Conservation (phyloP, 2,113 vertebrate species). For the Xiphias gladius region DNA sequence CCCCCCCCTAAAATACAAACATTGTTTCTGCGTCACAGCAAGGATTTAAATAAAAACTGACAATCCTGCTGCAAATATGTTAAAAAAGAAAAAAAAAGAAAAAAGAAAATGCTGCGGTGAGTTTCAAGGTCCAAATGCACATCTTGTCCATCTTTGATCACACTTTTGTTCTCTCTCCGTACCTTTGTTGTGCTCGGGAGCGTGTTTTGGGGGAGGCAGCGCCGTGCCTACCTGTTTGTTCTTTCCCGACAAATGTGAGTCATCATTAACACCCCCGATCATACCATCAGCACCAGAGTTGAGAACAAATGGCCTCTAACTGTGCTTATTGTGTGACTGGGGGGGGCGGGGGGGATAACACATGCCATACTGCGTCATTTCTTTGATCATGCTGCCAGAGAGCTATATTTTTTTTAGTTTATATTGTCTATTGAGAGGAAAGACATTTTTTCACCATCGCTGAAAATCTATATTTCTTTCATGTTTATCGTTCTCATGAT, state of each 20-base stretch:
- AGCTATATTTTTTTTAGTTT: neutral
- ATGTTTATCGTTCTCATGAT: neutral
- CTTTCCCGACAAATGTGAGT: constrained; percentile 79
- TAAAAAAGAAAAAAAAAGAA: too few relatives aligned
- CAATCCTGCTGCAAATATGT: too few relatives aligned
- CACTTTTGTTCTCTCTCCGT: neutral
- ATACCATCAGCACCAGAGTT: constrained; percentile 62
- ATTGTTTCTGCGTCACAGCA: neutral
- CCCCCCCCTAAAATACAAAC: accelerated
- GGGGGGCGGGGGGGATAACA: neutral
- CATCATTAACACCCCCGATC: constrained; percentile 78
- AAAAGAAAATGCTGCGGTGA: neutral
- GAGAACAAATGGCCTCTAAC: constrained; percentile 82
- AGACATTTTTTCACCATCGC: neutral
- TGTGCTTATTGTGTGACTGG: constrained; percentile 37
- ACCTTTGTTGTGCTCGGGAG: neutral
- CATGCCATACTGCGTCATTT: neutral
- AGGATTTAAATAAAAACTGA: too few relatives aligned
- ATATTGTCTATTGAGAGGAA: neutral
- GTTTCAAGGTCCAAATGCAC: neutral
- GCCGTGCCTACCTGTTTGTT: constrained; percentile 62
- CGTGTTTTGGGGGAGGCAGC: neutral
- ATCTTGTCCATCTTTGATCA: neutral
- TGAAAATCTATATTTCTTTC: neutral
- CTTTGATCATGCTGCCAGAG: constrained; percentile 26